These are phyloP conservation scores for Epizoanthus illoricatus DNA, from an alignment of 92 coral and sea anemone species.

Conservation along the genomic window DNA sequence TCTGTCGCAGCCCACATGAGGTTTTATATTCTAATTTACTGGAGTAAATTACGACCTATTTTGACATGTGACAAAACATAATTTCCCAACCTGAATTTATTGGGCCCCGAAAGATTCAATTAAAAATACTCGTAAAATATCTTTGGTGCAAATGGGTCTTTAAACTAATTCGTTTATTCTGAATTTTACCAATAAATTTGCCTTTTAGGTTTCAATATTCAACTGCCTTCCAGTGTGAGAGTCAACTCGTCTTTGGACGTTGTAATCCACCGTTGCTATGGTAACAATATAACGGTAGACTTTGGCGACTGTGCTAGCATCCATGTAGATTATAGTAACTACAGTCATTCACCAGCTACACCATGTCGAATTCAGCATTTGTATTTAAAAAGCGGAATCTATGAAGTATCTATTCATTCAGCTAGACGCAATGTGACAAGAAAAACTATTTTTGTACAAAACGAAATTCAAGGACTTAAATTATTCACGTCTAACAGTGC, in stretches of 20 bases:
- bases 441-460: slow-evolving; percentile 35
- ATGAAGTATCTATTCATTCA: slow-evolving; percentile 29
- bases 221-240: neutral
- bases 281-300: slow-evolving; percentile 19
- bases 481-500: slow-evolving; percentile 1
- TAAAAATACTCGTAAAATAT: too few species aligned
- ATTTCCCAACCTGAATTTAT: too few species aligned
- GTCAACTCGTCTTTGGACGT: neutral
- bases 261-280: neutral
- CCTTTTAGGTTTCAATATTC: neutral
- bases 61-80: too few species aligned
- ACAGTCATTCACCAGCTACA: neutral
- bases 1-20: too few species aligned
- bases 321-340: too few species aligned
- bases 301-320: slow-evolving; percentile 50
- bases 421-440: slow-evolving; percentile 25
- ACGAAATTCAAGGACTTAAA: slow-evolving; percentile 31
- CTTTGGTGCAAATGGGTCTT: too few species aligned
- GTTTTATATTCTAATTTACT: too few species aligned
- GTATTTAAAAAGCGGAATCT: slow-evolving; percentile 42
- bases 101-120: too few species aligned
- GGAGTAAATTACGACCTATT: too few species aligned
- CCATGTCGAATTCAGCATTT: slow-evolving; percentile 50
- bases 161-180: too few species aligned
- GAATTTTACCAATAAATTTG: neutral